phyloP scores from a whole-genome alignment of 2,888 invertebrate genomes.

The Tortrix viridana region DNA sequence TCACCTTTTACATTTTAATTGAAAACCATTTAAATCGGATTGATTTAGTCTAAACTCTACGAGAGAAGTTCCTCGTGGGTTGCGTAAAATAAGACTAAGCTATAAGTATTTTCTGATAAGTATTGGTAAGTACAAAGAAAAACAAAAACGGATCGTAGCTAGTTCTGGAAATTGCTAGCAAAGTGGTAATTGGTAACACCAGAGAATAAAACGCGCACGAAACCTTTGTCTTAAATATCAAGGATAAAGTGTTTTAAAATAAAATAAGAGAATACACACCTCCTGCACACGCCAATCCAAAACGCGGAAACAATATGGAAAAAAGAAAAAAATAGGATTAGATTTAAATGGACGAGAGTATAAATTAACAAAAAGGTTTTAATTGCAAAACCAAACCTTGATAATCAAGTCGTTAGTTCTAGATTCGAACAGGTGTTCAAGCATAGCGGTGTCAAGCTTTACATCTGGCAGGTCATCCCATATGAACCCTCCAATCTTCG shows the following conservation, averaged over 20 bases:
- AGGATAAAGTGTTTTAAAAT: not conserved
- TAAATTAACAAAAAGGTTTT: not conserved
- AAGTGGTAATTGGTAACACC: too few species aligned
- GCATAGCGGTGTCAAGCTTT: constrained; percentile 94
- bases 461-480: constrained; percentile 96
- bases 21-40: too few species aligned
- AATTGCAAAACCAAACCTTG: constrained; percentile 85
- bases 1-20: constrained; percentile 2
- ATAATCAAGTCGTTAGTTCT: constrained; percentile 97
- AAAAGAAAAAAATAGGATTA: constrained; percentile 44
- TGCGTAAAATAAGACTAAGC: too few species aligned
- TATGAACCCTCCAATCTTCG: constrained; percentile 89
- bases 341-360: constrained; percentile 16
- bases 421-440: constrained; percentile 98
- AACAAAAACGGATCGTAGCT: too few species aligned
- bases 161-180: too few species aligned
- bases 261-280: constrained; percentile 52
- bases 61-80: too few species aligned
- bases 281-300: constrained; percentile 48
- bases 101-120: too few species aligned
- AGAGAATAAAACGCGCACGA: not conserved
- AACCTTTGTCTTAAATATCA: not conserved
- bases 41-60: too few species aligned
- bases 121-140: too few species aligned
- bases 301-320: constrained; percentile 51